A percentile compares a stretch with the other conserved stretches of the same genome.
These are phyloP conservation scores for Drosophila ficusphila DNA, from an alignment of 1,140 invertebrate species.

Conservation along the genomic window DNA sequence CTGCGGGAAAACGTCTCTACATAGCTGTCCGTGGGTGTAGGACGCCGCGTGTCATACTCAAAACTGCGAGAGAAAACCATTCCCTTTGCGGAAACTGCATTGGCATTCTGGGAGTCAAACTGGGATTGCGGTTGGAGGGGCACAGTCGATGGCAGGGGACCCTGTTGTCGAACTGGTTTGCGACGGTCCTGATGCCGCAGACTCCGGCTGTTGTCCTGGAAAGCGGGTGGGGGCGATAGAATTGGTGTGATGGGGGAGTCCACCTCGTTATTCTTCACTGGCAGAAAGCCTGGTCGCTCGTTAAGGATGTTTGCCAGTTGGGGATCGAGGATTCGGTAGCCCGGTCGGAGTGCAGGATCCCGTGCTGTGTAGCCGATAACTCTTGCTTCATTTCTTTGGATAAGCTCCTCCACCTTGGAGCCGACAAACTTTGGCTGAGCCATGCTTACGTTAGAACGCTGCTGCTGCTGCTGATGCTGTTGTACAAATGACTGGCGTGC, in stretches of 20 bases:
- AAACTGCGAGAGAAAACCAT: constrained; percentile 84
- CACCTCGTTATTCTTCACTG: constrained; percentile 69
- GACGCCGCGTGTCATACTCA: constrained; percentile 79
- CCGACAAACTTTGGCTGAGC: constrained; percentile 62
- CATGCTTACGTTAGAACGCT: constrained; percentile 15
- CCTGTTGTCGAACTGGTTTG: constrained; percentile 52
- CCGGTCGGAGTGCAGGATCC: constrained; percentile 58
- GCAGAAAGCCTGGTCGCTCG: constrained; percentile 80
- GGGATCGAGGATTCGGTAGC: constrained; percentile 78
- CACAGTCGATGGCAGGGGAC: constrained; percentile 17
- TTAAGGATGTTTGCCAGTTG: constrained; percentile 78
- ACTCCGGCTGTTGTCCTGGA: constrained; percentile 81
- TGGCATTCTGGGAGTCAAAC: constrained; percentile 10
- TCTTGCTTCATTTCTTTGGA: constrained; percentile 75
- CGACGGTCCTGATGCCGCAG: constrained; percentile 47
- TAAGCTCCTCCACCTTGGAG: constrained; percentile 81
- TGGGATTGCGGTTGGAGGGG: constrained; percentile 16
- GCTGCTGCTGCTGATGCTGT: constrained; percentile 38
- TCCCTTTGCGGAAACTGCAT: constrained; percentile 52
- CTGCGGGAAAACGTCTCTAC: constrained; percentile 82
- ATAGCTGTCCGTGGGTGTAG: constrained; percentile 65
- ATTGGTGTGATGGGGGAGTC: constrained; percentile 85
- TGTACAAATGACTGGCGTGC: constrained; percentile 50
- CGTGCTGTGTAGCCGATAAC: constrained; percentile 34
- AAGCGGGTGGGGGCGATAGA: constrained; percentile 85